Percentiles rank a stretch among this genome's conserved stretches.
Evolutionary conservation across 1,140 invertebrate genomes (phyloP).

Genomic region (Scaptomyza montana): DNA sequence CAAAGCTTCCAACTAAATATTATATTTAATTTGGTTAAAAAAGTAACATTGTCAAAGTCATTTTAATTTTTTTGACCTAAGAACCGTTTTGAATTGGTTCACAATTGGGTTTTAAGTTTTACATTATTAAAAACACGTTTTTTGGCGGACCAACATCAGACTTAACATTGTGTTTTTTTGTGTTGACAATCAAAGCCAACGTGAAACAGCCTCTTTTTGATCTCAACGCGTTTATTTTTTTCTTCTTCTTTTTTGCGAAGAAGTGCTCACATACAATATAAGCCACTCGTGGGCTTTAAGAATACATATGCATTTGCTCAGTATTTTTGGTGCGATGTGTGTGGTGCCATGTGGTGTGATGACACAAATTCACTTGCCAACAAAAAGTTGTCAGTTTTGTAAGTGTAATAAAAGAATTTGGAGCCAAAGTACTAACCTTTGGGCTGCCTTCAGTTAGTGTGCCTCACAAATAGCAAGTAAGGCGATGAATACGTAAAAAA

Average conservation of each 20-base stretch:
- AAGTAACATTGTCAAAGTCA: too few species aligned
- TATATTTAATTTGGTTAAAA: too few species aligned
- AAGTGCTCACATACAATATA: conserved; percentile 42
- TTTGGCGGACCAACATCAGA: neutral
- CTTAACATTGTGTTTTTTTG: conserved; percentile 16
- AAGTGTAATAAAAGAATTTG: conserved; percentile 35
- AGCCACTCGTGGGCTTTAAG: conserved; percentile 39
- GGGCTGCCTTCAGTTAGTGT: conserved; percentile 5
- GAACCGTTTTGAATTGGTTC: neutral
- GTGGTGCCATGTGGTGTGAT: neutral
- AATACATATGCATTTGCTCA: conserved; percentile 5
- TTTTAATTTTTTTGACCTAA: too few species aligned
- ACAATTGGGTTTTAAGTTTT: too few species aligned
- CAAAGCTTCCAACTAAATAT: too few species aligned
- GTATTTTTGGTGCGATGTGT: neutral
- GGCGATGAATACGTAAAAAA: conserved; percentile 77
- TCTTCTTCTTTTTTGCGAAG: too few species aligned
- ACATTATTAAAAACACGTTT: too few species aligned
- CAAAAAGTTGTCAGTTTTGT: conserved; percentile 24
- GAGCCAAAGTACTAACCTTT: conserved; percentile 16
- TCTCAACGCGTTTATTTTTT: too few species aligned
- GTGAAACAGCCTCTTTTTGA: conserved; percentile 6
- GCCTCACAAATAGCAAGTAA: conserved; percentile 67
- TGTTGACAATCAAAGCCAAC: conserved; percentile 23
- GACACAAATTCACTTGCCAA: conserved; percentile 51